These are phyloP conservation scores for Fregata magnificens DNA, from an alignment of 2,113 vertebrate species.

Conservation along the genomic window DNA sequence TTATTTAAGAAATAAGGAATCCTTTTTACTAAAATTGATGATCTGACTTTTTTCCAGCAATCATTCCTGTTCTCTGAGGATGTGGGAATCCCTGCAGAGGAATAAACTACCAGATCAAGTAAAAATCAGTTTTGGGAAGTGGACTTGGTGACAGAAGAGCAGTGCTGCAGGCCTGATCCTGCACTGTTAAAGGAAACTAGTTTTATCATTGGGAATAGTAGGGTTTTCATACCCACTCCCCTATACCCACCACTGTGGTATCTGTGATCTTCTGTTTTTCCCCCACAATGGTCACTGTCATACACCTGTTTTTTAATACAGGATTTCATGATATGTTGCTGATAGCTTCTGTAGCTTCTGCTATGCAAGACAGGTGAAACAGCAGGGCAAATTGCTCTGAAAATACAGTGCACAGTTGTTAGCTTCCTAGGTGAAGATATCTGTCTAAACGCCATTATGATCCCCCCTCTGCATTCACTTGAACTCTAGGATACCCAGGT, in stretches of 20 bases:
- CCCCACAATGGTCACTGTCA: neutral
- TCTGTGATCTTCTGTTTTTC: neutral
- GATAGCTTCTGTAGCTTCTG: neutral
- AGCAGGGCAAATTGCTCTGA: neutral
- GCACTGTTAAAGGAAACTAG: neutral
- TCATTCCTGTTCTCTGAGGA: neutral
- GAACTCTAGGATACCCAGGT: neutral
- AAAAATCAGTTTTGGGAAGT: neutral
- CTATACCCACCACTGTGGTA: neutral
- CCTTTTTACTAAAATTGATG: neutral
- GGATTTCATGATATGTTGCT: neutral
- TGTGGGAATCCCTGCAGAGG: neutral
- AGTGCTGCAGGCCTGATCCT: neutral
- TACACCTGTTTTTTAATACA: neutral
- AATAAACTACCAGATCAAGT: neutral
- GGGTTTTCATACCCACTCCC: neutral
- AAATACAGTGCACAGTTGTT: neutral
- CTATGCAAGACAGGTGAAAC: neutral
- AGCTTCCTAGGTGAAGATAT: neutral
- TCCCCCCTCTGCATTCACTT: neutral
- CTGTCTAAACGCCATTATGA: neutral
- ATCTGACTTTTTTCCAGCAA: neutral
- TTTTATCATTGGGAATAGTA: neutral
- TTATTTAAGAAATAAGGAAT: neutral
- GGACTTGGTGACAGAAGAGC: neutral